These are phyloP conservation scores for Eucriotettix oculatus DNA, from an alignment of 2,888 invertebrate species.

Conservation along the genomic window DNA sequence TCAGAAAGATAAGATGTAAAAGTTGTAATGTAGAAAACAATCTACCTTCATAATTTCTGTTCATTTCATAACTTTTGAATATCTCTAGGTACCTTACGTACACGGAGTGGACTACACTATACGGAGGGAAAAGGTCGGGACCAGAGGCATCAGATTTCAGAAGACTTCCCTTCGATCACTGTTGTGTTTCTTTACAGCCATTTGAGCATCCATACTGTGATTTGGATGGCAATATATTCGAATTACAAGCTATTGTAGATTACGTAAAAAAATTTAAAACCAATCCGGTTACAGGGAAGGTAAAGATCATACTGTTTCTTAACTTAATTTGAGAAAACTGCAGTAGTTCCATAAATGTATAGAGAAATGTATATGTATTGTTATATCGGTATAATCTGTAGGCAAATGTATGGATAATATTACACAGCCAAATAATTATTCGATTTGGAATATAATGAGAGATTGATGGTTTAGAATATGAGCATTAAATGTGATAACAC, in stretches of 20 bases:
- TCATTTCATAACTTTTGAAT: background rate
- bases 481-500: too few relatives aligned
- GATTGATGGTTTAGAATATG: too few relatives aligned
- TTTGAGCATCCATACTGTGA: conserved; percentile 88
- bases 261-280: conserved; percentile 82
- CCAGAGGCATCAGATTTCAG: conserved; percentile 62
- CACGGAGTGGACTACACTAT: conserved; percentile 77
- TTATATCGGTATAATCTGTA: too few relatives aligned
- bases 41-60: background rate
- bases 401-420: too few relatives aligned
- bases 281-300: conserved; percentile 87
- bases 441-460: too few relatives aligned
- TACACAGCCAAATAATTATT: too few relatives aligned
- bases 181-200: conserved; percentile 79
- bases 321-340: background rate
- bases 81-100: conserved; percentile 59
- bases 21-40: background rate
- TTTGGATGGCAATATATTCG: conserved; percentile 79
- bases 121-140: conserved; percentile 65
- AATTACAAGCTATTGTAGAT: conserved; percentile 68
- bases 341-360: background rate
- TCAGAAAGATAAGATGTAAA: conserved; percentile 84
- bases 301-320: conserved; percentile 17
- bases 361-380: too few relatives aligned
- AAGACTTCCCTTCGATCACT: conserved; percentile 83